A percentile compares a stretch with the other conserved stretches of the same genome.
Evolutionary conservation across 2,888 invertebrate genomes (phyloP).

Genomic region (Furcula furcula): DNA sequence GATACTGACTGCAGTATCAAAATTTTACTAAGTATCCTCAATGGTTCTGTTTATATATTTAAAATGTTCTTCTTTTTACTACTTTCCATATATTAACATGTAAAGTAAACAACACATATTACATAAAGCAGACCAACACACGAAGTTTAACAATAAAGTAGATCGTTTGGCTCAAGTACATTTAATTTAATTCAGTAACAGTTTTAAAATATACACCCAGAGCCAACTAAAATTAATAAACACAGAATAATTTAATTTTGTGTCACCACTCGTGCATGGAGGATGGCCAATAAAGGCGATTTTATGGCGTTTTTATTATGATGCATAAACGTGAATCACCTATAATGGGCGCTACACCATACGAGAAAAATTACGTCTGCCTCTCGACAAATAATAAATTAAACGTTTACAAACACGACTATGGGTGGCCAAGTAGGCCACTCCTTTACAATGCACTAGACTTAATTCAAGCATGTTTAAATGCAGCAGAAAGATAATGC

Average conservation of each 20-base stretch:
- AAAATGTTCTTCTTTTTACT: too few relatives aligned
- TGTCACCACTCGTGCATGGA: slow-evolving; percentile 69
- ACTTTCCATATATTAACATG: too few relatives aligned
- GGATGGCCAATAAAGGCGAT: slow-evolving; percentile 74
- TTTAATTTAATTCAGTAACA: slow-evolving; percentile 55
- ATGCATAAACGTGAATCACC: slow-evolving; percentile 77
- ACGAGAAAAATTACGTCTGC: slow-evolving; percentile 51
- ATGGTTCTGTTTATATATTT: too few relatives aligned
- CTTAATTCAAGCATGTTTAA: too few relatives aligned
- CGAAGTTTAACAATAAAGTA: slow-evolving; percentile 23
- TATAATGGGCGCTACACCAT: slow-evolving; percentile 53
- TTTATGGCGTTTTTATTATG: slow-evolving; percentile 79
- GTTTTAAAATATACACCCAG: slow-evolving; percentile 62
- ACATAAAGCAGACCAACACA: slow-evolving; percentile 9
- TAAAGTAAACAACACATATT: slow-evolving; percentile 1
- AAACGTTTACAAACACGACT: slow-evolving; percentile 44
- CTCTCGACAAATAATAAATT: slow-evolving; percentile 51
- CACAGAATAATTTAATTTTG: slow-evolving; percentile 75
- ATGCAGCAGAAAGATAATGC: too few relatives aligned
- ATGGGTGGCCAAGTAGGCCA: slow-evolving; percentile 31
- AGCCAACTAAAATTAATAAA: slow-evolving; percentile 78
- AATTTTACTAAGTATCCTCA: too few relatives aligned
- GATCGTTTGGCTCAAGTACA: slow-evolving; percentile 59
- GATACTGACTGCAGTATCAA: too few relatives aligned
- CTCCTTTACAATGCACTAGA: too few relatives aligned